Evolutionary conservation across 2,113 vertebrate genomes (phyloP), one percentile per base, ranked within the genome.

Genomic region (Trogon surrucura): DNA sequence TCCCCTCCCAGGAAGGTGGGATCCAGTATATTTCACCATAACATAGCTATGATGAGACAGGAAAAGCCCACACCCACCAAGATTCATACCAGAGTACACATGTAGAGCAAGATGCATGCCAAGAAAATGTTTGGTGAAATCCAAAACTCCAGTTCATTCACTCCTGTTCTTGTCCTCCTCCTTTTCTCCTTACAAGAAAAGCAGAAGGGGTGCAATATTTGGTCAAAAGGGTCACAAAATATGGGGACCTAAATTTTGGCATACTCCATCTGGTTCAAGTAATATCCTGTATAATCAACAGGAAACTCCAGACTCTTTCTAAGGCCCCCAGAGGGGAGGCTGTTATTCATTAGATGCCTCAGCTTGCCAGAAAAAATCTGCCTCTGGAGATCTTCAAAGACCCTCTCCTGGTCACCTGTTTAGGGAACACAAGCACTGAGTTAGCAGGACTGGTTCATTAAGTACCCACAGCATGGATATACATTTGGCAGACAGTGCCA

Each of bases 11-110:
- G 41, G 41, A 41, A 41, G 41, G 13, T 41, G 41, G 41, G 41
- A 41, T 41, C 41, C 41, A 41, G 41, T 74, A 1, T 26, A 26
- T 0, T 10, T 30, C 41, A 7, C 9, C 20, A 29, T 9, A 86
- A 26, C 45, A 70, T 21, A 56, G 14, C 26, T 53, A 6, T 10
- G 26, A 9, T 7, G 16, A 29, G 51, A 19, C 30, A 67, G 9
- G 32, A 34, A 15, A 64, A 58, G 20, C 10, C 27, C n/a, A 5
- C 5, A 1, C 9, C 23, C 5, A 0, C 30, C 23, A 57, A 16
- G 10, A 6, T 20, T 10, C 0, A 15, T 57, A 34, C 29, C 54
- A 15, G 22, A 60, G 19, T 1, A 54, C 56, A 27, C 20, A 22
- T 0, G 2, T n/a, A 78, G 48, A 27, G 17, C 16, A 64, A 70